Evolutionary conservation across 2,888 invertebrate genomes (phyloP), one percentile per base, ranked within the genome.

Genomic region (Perdita meconis): DNA sequence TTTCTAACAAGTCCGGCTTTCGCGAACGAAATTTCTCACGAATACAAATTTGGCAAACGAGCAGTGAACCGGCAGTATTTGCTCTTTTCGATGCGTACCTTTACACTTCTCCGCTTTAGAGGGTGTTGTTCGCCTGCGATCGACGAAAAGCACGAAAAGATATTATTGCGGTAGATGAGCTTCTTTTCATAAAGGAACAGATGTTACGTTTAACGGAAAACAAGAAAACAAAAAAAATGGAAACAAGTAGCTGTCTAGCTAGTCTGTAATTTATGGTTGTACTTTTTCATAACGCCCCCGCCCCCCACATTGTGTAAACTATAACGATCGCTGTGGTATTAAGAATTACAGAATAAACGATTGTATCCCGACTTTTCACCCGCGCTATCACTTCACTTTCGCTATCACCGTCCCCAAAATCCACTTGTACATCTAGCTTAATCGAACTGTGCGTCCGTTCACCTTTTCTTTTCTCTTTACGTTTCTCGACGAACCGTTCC

Each of bases 251-350:
- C 82, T 83, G 80, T 86, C 79, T 88, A 88, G 88, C 84, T 86
- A 86, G 85, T 87, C 85, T 86, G 85, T 89, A 89, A 88, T 75
- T 56, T 84, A 83, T 85, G 87, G 89, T 88, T 89, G 88, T 88
- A 86, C 85, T 87, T 89, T 89, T 89, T 85, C 89, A 90, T 89
- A 90, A 47, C 84, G 83, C 86, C 86, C 82, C 83, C 68, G 22
- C 63, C 86, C 86, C 82, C 83, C 68, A 36, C 63, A 63, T 85
- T 87, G 84, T 89, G 89, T 89, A 85, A 77, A 89, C 82, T 89
- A 88, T 89, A 88, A 89, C 77, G 83, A 89, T 90, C 88, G 86
- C 84, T 89, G 88, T 88, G 88, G 89, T 89, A 89, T 86, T 86
- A 88, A 78, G 86, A 87, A 81, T 86, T 83, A 86, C 88, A 88